phyloP scores from a whole-genome alignment of 2,113 vertebrate species.

The Oreochromis niloticus region DNA sequence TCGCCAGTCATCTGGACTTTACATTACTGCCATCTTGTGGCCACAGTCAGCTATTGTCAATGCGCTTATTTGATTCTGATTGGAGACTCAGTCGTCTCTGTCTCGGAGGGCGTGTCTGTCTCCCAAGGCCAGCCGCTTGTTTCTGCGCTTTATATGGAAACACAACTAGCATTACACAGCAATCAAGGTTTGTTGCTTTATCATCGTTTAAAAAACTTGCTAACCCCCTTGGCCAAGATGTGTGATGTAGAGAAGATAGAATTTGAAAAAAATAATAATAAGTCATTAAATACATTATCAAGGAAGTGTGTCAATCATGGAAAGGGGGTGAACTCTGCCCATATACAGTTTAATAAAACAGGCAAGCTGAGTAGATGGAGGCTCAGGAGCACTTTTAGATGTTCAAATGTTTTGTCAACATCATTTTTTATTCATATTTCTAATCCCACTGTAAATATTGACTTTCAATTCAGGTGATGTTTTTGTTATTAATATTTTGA shows the following conservation, averaged over 20 bases:
- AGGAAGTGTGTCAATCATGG: background rate
- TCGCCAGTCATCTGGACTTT: background rate
- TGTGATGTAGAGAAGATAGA: no score
- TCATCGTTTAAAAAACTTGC: no score
- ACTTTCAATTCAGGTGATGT: background rate
- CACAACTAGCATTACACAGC: no score
- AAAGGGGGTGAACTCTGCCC: background rate
- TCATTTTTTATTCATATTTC: background rate
- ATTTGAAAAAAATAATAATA: background rate
- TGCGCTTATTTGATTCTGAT: no score
- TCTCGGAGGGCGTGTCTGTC: background rate
- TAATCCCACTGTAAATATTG: background rate
- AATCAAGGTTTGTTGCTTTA: no score
- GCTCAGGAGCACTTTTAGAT: background rate
- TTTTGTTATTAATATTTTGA: background rate
- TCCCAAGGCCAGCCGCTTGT: background rate
- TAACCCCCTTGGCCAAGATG: no score
- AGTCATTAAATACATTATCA: background rate
- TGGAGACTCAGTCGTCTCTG: no score
- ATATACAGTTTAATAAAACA: background rate
- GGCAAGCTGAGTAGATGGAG: background rate
- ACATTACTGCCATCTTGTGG: background rate
- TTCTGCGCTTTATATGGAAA: background rate
- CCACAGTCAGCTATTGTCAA: background rate
- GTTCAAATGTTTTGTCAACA: background rate